Base-by-base conservation (phyloP, 2,797 vertebrate genomes). In the Syndactyla subalaris region DNA sequence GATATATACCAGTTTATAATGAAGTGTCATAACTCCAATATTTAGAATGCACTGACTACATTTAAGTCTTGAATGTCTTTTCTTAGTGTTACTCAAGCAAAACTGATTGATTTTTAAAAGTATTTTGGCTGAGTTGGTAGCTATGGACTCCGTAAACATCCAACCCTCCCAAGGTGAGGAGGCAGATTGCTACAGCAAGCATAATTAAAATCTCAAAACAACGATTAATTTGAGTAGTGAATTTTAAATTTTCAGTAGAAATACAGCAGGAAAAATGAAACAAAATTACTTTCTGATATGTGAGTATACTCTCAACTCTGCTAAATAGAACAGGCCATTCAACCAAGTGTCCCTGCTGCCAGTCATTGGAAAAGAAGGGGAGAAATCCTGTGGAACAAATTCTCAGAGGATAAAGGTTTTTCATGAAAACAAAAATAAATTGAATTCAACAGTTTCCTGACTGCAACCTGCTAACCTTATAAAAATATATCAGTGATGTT, bases 351-450 rank as follows among this genome's bases (percentile, higher is more conserved):
- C 41, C 52, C 71, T 79, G 52, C 84, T 95, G 88, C 74, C 92
- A 85, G 57, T 93, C 76, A 87, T 38, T 80, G 49, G 17, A 87
- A 94, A 87, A 79, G 68, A 90, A 79, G 78, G 84, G 13, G 16
- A 86, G 36, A 90, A 95, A 88, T 59, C 63, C 65, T 63, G 59
- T 89, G 85, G 80, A 94, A 91, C 74, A 26, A 83, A 92, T 92
- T 93, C 95, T 94, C 79, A 2, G 36, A 95, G 79, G 87, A 91
- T 46, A 49, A 91, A 88, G n/a, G 26, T 92, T 91, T 88, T 86
- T 93, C 55, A 84, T 89, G 39, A 96, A 96, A 96, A 82, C 39
- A 93, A 88, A 93, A 93, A 91, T 78, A 96, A 92, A 95, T 89
- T 88, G 26, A 81, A 96, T 93, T 93, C 85, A 91, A 72, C 36